Evolutionary conservation across 2,113 vertebrate genomes (phyloP), one percentile per base, ranked within the genome.

Genomic region (Coreoperca whiteheadi): DNA sequence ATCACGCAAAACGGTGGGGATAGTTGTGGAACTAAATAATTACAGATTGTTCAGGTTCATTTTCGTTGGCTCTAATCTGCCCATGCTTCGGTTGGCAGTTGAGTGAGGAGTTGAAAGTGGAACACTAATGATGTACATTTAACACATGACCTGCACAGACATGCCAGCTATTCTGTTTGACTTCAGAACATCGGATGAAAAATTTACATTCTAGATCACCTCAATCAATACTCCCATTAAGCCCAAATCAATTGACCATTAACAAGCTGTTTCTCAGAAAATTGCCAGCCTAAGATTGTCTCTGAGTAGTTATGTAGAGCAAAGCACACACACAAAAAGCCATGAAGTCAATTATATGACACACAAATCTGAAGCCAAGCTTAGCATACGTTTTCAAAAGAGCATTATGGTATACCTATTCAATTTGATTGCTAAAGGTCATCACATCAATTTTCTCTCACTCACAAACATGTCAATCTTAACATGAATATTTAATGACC

Each of bases 181-280:
- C 87, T 84, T 76, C 79, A 86, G 80, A 92, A 84, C 84, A 78
- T 12, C 23, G 67, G 85, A 88, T 90, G 88, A 88, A 88, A 87
- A 91, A 94, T 94, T 82, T 92, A 87, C 90, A 91, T 91, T 90
- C 84, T 41, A 81, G 79, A 90, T 91, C 85, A 89, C 81, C 77
- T 75, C 73, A 84, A 92, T 95, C 93, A 92, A 95, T 94, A 94
- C 71, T 87, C 91, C 88, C 91, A 94, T 94, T 94, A 94, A 86
- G 88, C 75, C 56, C 81, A 88, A 91, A 94, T 95, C 93, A 94
- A 94, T 92, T 91, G 84, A 82, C 89, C 84, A 94, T 95, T 94
- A 95, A 94, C 91, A 90, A 91, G 87, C 86, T 79, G 90, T 91
- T 93, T 91, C 88, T 90, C 80, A 83, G 78, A 85, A 77, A 88